Conservation (phyloP, 1,140 invertebrate genomes). For the Zaprionus camerounensis region DNA sequence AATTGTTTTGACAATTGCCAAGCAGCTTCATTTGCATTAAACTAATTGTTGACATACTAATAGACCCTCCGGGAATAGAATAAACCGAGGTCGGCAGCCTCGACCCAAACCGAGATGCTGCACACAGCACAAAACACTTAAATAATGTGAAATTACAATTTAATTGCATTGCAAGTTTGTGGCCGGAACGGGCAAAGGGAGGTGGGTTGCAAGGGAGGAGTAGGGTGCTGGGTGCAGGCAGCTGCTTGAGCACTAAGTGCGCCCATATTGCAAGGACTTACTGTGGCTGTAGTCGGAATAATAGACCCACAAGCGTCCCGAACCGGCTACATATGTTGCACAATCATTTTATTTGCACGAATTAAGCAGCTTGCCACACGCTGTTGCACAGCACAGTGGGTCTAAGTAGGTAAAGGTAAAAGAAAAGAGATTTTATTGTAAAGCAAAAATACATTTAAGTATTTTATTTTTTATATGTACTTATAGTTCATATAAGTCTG, state of each 20-base stretch:
- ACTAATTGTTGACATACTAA: constrained; percentile 74
- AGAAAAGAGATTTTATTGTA: neutral
- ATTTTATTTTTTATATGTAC: neutral
- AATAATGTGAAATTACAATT: constrained; percentile 74
- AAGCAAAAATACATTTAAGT: neutral
- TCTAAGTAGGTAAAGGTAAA: neutral
- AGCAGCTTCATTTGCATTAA: constrained; percentile 29
- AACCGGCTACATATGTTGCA: constrained; percentile 70
- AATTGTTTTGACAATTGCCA: constrained; percentile 31
- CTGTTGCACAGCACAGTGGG: constrained; percentile 50
- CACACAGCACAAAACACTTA: constrained; percentile 62
- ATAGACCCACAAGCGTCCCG: constrained; percentile 55
- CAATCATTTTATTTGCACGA: constrained; percentile 80
- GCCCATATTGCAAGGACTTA: constrained; percentile 45
- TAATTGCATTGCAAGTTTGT: constrained; percentile 75
- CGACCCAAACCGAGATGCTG: constrained; percentile 49
- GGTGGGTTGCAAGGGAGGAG: constrained; percentile 3
- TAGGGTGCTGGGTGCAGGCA: constrained; percentile 21
- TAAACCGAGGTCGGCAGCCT: constrained; percentile 14
- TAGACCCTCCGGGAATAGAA: constrained; percentile 12
- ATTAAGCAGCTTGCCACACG: constrained; percentile 63
- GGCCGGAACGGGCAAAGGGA: constrained; percentile 26
- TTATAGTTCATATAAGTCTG: too few relatives aligned
- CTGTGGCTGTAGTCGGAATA: constrained; percentile 50
- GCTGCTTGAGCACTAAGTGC: constrained; percentile 31